Percentiles rank a stretch among this genome's conserved stretches.
These are phyloP conservation scores for Ennomos quercinarius DNA, from an alignment of 2,888 invertebrate genomes.

Conservation along the genomic window DNA sequence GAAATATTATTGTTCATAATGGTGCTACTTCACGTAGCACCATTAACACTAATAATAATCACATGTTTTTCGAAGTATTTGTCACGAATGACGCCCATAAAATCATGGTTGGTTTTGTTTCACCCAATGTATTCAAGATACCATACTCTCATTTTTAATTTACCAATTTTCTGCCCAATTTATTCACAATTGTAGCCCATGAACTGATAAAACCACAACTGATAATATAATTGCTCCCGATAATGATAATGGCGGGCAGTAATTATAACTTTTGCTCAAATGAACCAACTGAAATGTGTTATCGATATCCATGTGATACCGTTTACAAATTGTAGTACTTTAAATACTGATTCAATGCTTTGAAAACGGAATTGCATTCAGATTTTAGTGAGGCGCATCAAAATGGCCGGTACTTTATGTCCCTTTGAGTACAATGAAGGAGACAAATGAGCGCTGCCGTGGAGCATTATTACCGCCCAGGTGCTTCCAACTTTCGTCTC, in stretches of 20 bases:
- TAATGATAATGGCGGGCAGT: constrained; percentile 34
- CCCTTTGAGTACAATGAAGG: constrained; percentile 29
- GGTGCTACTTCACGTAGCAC: too few species aligned
- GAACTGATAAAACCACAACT: constrained; percentile 27
- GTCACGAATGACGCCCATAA: too few species aligned
- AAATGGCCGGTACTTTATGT: constrained; percentile 36
- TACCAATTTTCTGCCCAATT: constrained; percentile 16
- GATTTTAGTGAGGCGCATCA: constrained; percentile 16
- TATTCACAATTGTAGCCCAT: constrained; percentile 22
- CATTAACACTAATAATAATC: too few species aligned
- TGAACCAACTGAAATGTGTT: constrained; percentile 30
- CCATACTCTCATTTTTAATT: not conserved
- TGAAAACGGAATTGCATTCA: constrained; percentile 13
- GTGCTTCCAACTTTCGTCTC: constrained; percentile 55
- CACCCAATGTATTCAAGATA: not conserved
- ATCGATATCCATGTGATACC: constrained; percentile 23
- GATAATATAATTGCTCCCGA: constrained; percentile 24
- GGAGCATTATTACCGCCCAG: constrained; percentile 49
- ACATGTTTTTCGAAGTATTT: too few species aligned
- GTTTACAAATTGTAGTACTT: constrained; percentile 23
- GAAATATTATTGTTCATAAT: too few species aligned
- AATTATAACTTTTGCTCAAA: constrained; percentile 48
- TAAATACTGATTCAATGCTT: constrained; percentile 18
- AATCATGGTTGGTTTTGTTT: too few species aligned
- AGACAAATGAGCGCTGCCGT: constrained; percentile 33